Base-by-base conservation (phyloP, 2,888 invertebrate species). In the Ichneumoninae sp. region DNA sequence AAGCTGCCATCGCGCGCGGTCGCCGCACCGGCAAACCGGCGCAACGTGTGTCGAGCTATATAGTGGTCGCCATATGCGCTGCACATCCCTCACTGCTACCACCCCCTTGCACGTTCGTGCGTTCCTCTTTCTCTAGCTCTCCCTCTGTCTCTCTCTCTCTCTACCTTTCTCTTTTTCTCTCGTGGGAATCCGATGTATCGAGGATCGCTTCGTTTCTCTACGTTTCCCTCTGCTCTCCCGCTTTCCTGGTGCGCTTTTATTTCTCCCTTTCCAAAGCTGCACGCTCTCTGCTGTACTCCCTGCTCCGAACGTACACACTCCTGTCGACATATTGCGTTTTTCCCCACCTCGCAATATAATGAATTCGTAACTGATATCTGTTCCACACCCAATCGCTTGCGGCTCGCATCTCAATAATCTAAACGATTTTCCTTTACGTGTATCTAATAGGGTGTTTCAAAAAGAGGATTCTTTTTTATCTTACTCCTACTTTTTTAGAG, bases 21-120 rank as follows among this genome's bases (percentile, higher is more conserved):
- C 76, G 85, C 83, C 81, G 69, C 82, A 82, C 85, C 85, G 70
- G 76, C 87, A 86, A 85, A 85, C 82, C 85, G 57, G 66, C 54
- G 71, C 82, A 82, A 81, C 78, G 84, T 83, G 83, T 83, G 80
- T 86, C 50, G 26, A 70, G 52, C 36, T 79, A 47, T 85, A 52
- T 68, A 81, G 71, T 65, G 76, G 86, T 81, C 86, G 86, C 88
- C 89, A 88, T 90, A 88, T 89, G 89, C 87, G 86, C 71, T 75
- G 77, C 83, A 87, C 87, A 87, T 88, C 85, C 88, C 85, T 85
- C 87, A 85, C 86, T 60, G 66, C 73, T 73, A 77, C 75, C 82
- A 76, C 74, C 74, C 81, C 81, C 80, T 81, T 87, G 83, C 80
- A 66, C 80, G 79, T 83, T 86, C 80, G 33, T 65, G 83, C 76